Evolutionary conservation across 2,797 vertebrate genomes (phyloP).

Genomic region (Coccyzus lansbergi): DNA sequence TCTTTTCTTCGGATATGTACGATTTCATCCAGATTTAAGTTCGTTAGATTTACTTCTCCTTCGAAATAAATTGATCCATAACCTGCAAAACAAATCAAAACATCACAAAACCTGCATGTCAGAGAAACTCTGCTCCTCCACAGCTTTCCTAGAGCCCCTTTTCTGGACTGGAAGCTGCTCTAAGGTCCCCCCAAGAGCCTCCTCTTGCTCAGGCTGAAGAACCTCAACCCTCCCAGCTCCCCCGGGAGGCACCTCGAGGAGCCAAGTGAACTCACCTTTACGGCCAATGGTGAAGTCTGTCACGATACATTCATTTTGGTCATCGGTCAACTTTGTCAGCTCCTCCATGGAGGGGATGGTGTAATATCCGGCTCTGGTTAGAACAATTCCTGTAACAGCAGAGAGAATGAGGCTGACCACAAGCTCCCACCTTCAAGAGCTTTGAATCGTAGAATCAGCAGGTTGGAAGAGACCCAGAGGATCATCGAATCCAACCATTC

Average conservation of each 20-base stretch:
- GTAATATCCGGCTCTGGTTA: slow-evolving; percentile 90
- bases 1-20: slow-evolving; percentile 95
- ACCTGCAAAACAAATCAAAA: slow-evolving; percentile 73
- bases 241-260: too few species aligned
- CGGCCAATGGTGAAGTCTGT: slow-evolving; percentile 93
- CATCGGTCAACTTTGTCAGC: slow-evolving; percentile 84
- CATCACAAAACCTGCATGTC: accelerated
- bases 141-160: too few species aligned
- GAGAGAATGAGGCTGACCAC: background rate
- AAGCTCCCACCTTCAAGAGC: accelerated
- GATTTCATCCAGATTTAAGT: slow-evolving; percentile 91
- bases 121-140: accelerated
- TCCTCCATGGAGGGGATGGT: slow-evolving; percentile 96
- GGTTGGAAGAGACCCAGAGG: too few species aligned
- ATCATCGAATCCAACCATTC: too few species aligned
- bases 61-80: slow-evolving; percentile 95
- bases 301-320: slow-evolving; percentile 87
- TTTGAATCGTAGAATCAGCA: too few species aligned
- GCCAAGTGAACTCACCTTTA: slow-evolving; percentile 79
- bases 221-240: too few species aligned
- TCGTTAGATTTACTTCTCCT: slow-evolving; percentile 88
- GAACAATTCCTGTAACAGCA: slow-evolving; percentile 82
- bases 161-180: too few species aligned
- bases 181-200: too few species aligned
- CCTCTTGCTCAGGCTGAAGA: too few species aligned